Conservation (phyloP, 2,113 vertebrate species). For the Gila orcuttii region DNA sequence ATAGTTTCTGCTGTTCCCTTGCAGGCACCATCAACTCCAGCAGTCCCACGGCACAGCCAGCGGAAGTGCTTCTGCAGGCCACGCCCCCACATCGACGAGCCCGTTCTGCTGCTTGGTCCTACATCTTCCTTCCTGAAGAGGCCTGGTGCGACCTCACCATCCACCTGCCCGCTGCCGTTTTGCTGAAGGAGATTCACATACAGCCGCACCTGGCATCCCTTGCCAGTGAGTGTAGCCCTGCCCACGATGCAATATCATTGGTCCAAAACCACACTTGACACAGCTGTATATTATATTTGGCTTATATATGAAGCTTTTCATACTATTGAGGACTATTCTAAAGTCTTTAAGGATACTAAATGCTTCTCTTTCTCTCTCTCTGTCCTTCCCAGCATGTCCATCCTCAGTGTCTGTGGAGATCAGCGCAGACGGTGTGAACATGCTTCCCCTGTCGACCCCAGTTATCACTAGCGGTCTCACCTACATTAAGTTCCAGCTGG, state of each 20-base stretch:
- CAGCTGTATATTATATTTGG: neutral
- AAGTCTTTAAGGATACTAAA: neutral
- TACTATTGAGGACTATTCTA: neutral
- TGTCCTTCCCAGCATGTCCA: constrained; percentile 83
- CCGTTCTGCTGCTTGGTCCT: constrained; percentile 96
- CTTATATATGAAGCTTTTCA: neutral
- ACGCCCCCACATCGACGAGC: constrained; percentile 94
- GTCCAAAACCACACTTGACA: neutral
- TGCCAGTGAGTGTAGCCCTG: constrained; percentile 83
- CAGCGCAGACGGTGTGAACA: constrained; percentile 95
- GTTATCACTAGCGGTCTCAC: constrained; percentile 96
- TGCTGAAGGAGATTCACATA: constrained; percentile 98
- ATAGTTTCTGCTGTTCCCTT: neutral
- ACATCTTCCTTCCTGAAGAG: constrained; percentile 96
- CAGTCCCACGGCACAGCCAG: constrained; percentile 96
- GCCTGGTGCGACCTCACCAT: constrained; percentile 99
- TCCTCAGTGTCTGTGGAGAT: constrained; percentile 98
- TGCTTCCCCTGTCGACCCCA: constrained; percentile 95
- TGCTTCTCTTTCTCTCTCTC: constrained; percentile 3
- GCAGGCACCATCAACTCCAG: constrained; percentile 98
- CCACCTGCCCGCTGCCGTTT: constrained; percentile 93
- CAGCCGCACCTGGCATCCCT: constrained; percentile 97
- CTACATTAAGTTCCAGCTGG: constrained; percentile 98
- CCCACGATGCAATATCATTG: neutral
- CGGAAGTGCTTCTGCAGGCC: constrained; percentile 94